Evolutionary conservation across 1,140 invertebrate genomes (phyloP).

Genomic region (Nasonia longicornis): DNA sequence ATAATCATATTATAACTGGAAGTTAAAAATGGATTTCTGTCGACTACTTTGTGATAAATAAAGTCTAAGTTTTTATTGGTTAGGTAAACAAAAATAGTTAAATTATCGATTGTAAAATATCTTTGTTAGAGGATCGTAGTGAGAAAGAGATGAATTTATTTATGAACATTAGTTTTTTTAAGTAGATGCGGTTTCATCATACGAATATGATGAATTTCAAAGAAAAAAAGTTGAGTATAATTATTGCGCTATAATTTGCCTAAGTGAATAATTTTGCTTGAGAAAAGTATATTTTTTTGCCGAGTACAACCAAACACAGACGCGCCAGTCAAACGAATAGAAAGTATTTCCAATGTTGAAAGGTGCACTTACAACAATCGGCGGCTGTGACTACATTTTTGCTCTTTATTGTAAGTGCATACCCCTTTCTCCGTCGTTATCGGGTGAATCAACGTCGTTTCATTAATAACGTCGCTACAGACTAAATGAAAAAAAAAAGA

Average conservation of each 20-base stretch:
- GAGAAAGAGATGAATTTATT: too few relatives aligned
- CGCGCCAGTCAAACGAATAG: not conserved
- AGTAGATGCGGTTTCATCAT: not conserved
- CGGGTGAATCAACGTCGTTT: not conserved
- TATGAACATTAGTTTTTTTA: not conserved
- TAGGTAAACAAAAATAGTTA: not conserved
- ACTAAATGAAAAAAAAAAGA: not conserved
- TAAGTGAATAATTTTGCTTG: not conserved
- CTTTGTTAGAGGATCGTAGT: too few relatives aligned
- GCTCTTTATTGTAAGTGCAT: slow-evolving; percentile 11
- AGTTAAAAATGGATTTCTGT: slow-evolving; percentile 11
- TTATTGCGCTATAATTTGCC: slow-evolving; percentile 1
- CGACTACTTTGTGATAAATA: slow-evolving; percentile 23
- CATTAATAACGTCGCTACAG: not conserved
- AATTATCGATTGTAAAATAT: not conserved
- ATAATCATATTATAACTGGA: not conserved
- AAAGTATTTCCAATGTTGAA: not conserved
- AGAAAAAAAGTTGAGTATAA: not conserved
- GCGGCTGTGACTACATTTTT: slow-evolving; percentile 19
- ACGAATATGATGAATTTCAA: not conserved
- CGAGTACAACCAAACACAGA: not conserved
- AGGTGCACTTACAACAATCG: slow-evolving; percentile 13
- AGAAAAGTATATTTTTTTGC: slow-evolving; percentile 8
- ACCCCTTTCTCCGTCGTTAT: not conserved
- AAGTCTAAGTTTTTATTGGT: slow-evolving; percentile 12